phyloP scores from a whole-genome alignment of 2,888 invertebrate species.

The Aphelenchoides bicaudatus region DNA sequence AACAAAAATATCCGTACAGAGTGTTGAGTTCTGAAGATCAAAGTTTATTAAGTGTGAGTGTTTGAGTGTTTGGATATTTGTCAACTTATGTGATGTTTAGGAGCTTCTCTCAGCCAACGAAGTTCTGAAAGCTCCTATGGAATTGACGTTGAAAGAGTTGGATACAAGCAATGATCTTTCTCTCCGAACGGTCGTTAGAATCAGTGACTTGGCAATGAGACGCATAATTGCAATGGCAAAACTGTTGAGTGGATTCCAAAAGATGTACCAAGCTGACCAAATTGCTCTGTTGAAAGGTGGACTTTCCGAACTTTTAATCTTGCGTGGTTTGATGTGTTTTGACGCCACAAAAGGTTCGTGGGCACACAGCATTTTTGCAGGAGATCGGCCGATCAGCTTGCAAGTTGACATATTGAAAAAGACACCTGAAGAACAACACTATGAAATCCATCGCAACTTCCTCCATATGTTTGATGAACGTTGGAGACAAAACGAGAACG shows the following conservation, averaged over 20 bases:
- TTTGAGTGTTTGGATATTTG: background rate
- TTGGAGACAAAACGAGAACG: conserved; percentile 81
- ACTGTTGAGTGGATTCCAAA: conserved; percentile 74
- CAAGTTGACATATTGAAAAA: conserved; percentile 84
- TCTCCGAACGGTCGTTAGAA: conserved; percentile 43
- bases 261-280: conserved; percentile 90
- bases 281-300: conserved; percentile 77
- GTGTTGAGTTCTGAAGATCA: conserved; percentile 4
- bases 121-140: conserved; percentile 35
- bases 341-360: conserved; percentile 83
- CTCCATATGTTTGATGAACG: conserved; percentile 45
- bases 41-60: background rate
- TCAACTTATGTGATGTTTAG: conserved; percentile 15
- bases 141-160: conserved; percentile 25
- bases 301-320: conserved; percentile 91
- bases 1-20: conserved; percentile 3
- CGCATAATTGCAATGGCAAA: conserved; percentile 70
- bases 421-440: conserved; percentile 74
- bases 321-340: conserved; percentile 85
- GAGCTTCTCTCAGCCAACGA: conserved; percentile 34
- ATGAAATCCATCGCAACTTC: conserved; percentile 75
- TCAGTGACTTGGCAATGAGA: conserved; percentile 85
- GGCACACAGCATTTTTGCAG: conserved; percentile 66
- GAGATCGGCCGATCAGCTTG: conserved; percentile 61
- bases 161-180: conserved; percentile 30